Evolutionary conservation across 2,797 vertebrate species (phyloP).

Genomic region (Silurus lanzhouensis): DNA sequence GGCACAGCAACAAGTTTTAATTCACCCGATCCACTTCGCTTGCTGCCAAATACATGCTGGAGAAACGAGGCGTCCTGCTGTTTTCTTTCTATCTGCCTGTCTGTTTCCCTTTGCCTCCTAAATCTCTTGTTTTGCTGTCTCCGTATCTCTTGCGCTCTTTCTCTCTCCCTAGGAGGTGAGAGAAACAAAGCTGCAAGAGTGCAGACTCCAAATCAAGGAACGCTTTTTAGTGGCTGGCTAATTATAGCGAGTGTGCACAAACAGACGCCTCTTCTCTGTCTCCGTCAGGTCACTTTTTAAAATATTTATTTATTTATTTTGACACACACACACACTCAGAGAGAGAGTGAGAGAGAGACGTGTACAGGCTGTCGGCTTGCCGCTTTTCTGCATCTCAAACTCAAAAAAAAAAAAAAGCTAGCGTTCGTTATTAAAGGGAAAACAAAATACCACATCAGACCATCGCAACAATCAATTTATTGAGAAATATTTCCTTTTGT

Average conservation of each 20-base stretch:
- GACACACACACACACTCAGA: background rate
- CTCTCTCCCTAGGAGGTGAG: slow-evolving; percentile 25
- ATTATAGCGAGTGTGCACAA: slow-evolving; percentile 36
- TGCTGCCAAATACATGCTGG: slow-evolving; percentile 50
- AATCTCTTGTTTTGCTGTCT: background rate
- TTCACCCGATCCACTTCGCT: slow-evolving; percentile 45
- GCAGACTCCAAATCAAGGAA: slow-evolving; percentile 24
- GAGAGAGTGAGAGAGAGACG: background rate
- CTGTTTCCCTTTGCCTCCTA: slow-evolving; percentile 27
- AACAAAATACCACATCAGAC: background rate
- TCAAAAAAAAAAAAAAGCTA: background rate
- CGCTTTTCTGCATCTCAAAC: background rate
- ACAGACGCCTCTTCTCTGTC: slow-evolving; percentile 24
- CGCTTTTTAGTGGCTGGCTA: slow-evolving; percentile 41
- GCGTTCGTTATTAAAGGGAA: background rate
- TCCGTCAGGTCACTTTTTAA: background rate
- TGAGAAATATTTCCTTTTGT: background rate
- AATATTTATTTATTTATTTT: background rate
- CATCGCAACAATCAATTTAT: background rate
- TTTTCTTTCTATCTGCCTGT: slow-evolving; percentile 25
- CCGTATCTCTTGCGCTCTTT: background rate
- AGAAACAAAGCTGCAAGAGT: slow-evolving; percentile 19
- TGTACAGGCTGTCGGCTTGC: background rate
- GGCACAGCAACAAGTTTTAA: slow-evolving; percentile 28
- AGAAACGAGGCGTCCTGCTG: slow-evolving; percentile 3